Percentiles rank a stretch among this genome's conserved stretches.
These are phyloP conservation scores for Rhinolophus sinicus DNA, from an alignment of 2,113 vertebrate species.

Conservation along the genomic window DNA sequence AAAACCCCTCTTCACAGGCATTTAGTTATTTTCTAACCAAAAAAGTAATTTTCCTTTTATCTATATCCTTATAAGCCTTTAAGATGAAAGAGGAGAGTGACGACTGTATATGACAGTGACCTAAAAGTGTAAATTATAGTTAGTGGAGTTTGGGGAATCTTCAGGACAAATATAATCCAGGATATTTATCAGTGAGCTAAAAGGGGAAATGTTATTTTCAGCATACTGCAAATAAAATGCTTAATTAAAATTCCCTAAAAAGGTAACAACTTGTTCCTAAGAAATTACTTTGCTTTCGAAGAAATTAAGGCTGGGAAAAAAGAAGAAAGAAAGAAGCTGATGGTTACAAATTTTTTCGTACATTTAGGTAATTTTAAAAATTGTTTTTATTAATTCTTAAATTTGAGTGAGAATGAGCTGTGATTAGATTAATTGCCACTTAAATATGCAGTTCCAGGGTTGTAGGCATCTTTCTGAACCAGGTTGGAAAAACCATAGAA, in stretches of 20 bases:
- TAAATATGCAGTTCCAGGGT: constrained; percentile 8
- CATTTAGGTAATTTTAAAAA: constrained; percentile 18
- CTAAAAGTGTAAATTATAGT: constrained; percentile 54
- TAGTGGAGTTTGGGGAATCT: constrained; percentile 37
- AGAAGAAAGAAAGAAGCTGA: not conserved
- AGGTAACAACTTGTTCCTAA: not conserved
- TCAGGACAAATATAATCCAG: not conserved
- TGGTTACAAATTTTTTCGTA: constrained; percentile 8
- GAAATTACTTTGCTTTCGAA: constrained; percentile 46
- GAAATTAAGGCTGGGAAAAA: constrained; percentile 27
- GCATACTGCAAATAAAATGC: constrained; percentile 29
- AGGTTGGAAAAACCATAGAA: constrained; percentile 47
- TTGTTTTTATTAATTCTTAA: constrained; percentile 51
- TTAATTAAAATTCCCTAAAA: constrained; percentile 46
- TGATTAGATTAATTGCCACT: constrained; percentile 15
- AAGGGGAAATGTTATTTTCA: constrained; percentile 18
- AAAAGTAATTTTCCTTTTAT: constrained; percentile 37
- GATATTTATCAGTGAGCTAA: constrained; percentile 26
- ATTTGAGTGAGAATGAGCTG: constrained; percentile 1
- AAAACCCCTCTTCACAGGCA: not conserved
- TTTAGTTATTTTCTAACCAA: not conserved
- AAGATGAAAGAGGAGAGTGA: constrained; percentile 39
- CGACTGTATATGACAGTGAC: constrained; percentile 12
- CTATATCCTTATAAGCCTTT: constrained; percentile 24
- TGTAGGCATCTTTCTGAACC: constrained; percentile 59